Evolutionary conservation across 2,113 vertebrate species (phyloP).

Genomic region (Noturus placidus): DNA sequence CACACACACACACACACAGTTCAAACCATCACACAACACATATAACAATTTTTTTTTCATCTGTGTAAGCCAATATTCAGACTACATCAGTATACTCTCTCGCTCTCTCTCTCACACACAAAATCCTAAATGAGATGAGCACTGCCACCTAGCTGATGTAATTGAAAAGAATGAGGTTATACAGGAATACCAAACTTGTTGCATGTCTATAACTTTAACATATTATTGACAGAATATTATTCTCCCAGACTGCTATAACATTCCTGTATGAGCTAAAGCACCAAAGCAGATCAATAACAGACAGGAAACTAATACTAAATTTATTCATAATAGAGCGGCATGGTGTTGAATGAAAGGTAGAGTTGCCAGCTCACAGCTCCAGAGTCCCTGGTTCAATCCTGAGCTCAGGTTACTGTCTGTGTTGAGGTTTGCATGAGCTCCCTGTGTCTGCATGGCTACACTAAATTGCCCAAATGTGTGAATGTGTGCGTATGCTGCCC

Average conservation of each 20-base stretch:
- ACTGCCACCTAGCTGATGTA: slow-evolving; percentile 60
- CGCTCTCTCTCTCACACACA: not conserved
- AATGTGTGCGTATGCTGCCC: not conserved
- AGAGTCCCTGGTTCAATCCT: not conserved
- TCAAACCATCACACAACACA: not conserved
- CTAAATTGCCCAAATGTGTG: not conserved
- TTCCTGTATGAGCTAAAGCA: not conserved
- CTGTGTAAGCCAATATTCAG: not conserved
- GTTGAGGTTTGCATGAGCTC: not conserved
- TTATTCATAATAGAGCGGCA: not conserved
- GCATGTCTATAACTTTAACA: not conserved
- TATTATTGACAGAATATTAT: not conserved
- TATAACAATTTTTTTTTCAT: too few relatives aligned
- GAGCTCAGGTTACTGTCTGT: slow-evolving; percentile 2
- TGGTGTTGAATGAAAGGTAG: not conserved
- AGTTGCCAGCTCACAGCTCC: not conserved
- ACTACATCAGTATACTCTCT: not conserved
- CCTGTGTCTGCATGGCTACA: not conserved
- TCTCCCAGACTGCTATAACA: not conserved
- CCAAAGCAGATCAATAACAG: not conserved
- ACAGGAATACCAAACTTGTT: not conserved
- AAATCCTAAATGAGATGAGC: slow-evolving; percentile 28
- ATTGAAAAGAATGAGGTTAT: not conserved
- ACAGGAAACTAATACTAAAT: not conserved
- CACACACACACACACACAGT: not conserved